Conservation (phyloP, 2,888 invertebrate species). For the Tachina fera region DNA sequence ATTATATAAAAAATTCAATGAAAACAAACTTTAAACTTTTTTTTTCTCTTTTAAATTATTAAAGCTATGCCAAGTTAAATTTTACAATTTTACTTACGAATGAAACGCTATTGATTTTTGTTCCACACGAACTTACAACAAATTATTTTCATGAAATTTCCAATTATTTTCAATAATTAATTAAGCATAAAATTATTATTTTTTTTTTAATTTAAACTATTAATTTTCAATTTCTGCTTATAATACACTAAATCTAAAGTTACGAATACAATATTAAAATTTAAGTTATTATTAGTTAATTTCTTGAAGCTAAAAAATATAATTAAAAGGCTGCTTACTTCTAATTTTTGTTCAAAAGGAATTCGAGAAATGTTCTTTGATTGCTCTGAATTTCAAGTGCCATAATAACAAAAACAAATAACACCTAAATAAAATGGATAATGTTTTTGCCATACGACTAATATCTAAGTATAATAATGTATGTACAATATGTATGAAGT, state of each 20-base stretch:
- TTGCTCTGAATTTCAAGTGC: too few species aligned
- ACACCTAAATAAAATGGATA: too few species aligned
- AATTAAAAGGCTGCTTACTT: too few species aligned
- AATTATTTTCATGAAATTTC: slow-evolving; percentile 65
- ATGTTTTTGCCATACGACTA: neutral
- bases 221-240: too few species aligned
- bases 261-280: slow-evolving; percentile 39
- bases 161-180: slow-evolving; percentile 38
- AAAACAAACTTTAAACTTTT: slow-evolving; percentile 32
- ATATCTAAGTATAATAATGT: neutral
- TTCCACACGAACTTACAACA: slow-evolving; percentile 26
- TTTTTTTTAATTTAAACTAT: neutral
- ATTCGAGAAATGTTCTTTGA: too few species aligned
- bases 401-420: too few species aligned
- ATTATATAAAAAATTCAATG: slow-evolving; percentile 57
- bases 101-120: neutral
- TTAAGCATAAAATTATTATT: slow-evolving; percentile 56
- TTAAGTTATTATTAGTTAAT: slow-evolving; percentile 13
- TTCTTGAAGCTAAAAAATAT: too few species aligned
- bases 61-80: slow-evolving; percentile 65
- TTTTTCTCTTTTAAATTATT: slow-evolving; percentile 57
- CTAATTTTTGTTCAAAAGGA: too few species aligned
- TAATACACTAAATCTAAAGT: slow-evolving; percentile 37
- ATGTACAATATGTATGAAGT: too few species aligned
- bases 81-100: slow-evolving; percentile 41